A percentile compares a stretch with the other conserved stretches of the same genome.
These are phyloP conservation scores for Drosophila pachea DNA, from an alignment of 1,140 invertebrate genomes.

Conservation along the genomic window DNA sequence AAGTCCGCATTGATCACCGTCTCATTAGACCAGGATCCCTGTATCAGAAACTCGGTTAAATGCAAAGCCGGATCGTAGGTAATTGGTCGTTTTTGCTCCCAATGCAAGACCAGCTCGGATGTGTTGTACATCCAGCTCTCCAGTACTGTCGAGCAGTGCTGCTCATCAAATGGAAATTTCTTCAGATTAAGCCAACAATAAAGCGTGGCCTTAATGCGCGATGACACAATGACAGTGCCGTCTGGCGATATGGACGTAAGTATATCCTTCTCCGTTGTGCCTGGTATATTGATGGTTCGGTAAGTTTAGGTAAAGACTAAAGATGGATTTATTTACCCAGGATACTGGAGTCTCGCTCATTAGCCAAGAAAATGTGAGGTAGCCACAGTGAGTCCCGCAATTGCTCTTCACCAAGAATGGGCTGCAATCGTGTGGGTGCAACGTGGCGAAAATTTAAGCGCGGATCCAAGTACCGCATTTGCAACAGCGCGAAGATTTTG, in stretches of 20 bases:
- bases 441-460: slow-evolving; percentile 84
- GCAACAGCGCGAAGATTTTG: slow-evolving; percentile 88
- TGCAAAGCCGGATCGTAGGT: slow-evolving; percentile 87
- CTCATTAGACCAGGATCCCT: slow-evolving; percentile 85
- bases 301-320: background rate
- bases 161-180: slow-evolving; percentile 91
- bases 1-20: slow-evolving; percentile 84
- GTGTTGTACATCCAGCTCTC: slow-evolving; percentile 92
- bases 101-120: slow-evolving; percentile 85
- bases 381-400: slow-evolving; percentile 88
- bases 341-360: slow-evolving; percentile 86
- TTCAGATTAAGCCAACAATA: slow-evolving; percentile 90
- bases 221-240: slow-evolving; percentile 87
- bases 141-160: slow-evolving; percentile 87
- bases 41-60: slow-evolving; percentile 89
- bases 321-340: slow-evolving; percentile 39
- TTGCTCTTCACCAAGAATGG: slow-evolving; percentile 85
- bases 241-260: slow-evolving; percentile 87
- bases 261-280: slow-evolving; percentile 87
- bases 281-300: slow-evolving; percentile 62
- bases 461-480: slow-evolving; percentile 86
- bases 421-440: slow-evolving; percentile 82
- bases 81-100: slow-evolving; percentile 87
- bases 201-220: slow-evolving; percentile 86
- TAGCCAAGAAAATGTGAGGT: slow-evolving; percentile 88